Conservation (phyloP, 1,140 invertebrate genomes). For the Riptortus pedestris region DNA sequence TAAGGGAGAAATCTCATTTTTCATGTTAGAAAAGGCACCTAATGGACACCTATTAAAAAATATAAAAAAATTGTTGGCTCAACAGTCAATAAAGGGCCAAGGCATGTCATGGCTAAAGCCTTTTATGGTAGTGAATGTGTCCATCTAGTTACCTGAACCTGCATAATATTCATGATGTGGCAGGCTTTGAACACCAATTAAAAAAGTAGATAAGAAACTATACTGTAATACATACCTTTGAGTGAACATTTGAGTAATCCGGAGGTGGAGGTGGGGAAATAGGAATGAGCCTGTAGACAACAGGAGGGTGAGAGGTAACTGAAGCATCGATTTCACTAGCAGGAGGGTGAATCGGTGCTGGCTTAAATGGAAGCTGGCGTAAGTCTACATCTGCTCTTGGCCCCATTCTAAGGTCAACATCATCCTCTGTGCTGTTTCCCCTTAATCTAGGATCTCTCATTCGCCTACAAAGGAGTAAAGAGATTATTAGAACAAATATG, state of each 20-base stretch:
- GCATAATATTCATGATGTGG: not conserved
- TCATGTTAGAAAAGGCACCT: too few relatives aligned
- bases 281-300: slow-evolving; percentile 29
- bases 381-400: slow-evolving; percentile 45
- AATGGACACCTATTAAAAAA: not conserved
- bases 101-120: not conserved
- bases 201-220: not conserved
- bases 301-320: slow-evolving; percentile 58
- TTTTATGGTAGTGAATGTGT: not conserved
- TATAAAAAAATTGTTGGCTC: not conserved
- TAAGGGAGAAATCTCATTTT: too few relatives aligned
- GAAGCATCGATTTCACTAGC: slow-evolving; percentile 77
- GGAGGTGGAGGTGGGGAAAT: slow-evolving; percentile 19
- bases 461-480: not conserved
- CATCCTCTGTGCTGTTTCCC: slow-evolving; percentile 13
- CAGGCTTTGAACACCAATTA: not conserved
- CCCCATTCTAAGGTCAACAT: slow-evolving; percentile 26
- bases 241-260: slow-evolving; percentile 27
- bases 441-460: slow-evolving; percentile 25
- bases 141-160: not conserved
- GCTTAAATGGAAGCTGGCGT: slow-evolving; percentile 62
- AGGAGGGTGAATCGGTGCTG: slow-evolving; percentile 62
- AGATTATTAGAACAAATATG: too few relatives aligned
- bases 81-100: not conserved
- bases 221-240: not conserved